A percentile compares a stretch with the other conserved stretches of the same genome.
phyloP scores from a whole-genome alignment of 2,888 invertebrate genomes.

The Mimachlamys varia region DNA sequence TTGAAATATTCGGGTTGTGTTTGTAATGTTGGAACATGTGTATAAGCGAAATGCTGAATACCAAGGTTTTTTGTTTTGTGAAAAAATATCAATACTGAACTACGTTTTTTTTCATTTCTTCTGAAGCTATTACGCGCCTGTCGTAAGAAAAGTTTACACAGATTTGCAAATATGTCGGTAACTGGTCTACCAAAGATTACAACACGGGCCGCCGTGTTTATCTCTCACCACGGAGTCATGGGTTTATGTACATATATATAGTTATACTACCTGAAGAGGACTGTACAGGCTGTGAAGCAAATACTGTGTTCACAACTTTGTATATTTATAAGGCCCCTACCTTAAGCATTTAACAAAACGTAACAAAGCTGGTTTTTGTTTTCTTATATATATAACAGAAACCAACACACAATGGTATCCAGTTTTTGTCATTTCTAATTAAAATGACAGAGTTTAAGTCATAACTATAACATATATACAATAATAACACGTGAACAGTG shows the following conservation, averaged over 20 bases:
- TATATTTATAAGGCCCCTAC: too few relatives aligned
- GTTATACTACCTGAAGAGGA: not conserved
- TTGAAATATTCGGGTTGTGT: not conserved
- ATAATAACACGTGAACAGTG: too few relatives aligned
- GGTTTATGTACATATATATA: not conserved
- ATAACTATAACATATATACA: too few relatives aligned
- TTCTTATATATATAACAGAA: too few relatives aligned
- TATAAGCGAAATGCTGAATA: not conserved
- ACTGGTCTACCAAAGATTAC: not conserved
- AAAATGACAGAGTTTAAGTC: too few relatives aligned
- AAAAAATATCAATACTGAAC: not conserved
- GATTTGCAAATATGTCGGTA: not conserved
- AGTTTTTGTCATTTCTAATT: too few relatives aligned
- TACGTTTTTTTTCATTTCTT: not conserved
- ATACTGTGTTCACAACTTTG: too few relatives aligned
- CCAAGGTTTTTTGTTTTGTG: not conserved
- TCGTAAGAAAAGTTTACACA: not conserved
- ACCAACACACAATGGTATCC: too few relatives aligned
- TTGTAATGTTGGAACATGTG: not conserved
- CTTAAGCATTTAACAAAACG: too few relatives aligned
- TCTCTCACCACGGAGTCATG: not conserved
- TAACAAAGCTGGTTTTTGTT: too few relatives aligned
- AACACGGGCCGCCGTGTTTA: not conserved
- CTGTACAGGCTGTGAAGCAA: not conserved
- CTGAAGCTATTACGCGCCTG: not conserved